phyloP scores from a whole-genome alignment of 2,113 vertebrate species.

The Barbus barbus region DNA sequence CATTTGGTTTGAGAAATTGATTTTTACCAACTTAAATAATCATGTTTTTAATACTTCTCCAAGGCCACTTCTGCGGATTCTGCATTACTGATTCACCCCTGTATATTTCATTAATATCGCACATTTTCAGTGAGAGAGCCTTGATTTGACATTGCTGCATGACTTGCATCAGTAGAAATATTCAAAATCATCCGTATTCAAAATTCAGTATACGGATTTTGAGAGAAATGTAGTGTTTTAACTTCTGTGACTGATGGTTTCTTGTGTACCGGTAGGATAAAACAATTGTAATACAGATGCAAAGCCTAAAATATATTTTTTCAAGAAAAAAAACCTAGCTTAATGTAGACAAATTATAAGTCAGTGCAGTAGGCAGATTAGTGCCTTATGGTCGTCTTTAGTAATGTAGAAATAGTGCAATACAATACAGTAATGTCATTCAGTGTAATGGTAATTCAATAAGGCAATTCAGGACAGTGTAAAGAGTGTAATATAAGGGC shows the following conservation, averaged over 20 bases:
- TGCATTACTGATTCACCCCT: not conserved
- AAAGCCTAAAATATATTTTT: not conserved
- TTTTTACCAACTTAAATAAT: slow-evolving; percentile 4
- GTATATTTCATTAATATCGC: not conserved
- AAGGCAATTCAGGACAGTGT: not conserved
- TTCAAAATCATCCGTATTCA: not conserved
- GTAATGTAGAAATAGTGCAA: not conserved
- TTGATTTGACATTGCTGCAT: slow-evolving; percentile 8
- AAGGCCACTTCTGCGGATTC: not conserved
- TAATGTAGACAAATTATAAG: slow-evolving; percentile 15
- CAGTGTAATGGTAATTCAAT: slow-evolving; percentile 9
- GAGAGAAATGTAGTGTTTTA: not conserved
- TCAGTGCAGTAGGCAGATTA: not conserved
- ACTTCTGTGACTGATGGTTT: slow-evolving; percentile 12
- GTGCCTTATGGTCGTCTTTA: not conserved
- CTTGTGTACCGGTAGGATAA: not conserved
- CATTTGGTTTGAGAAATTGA: slow-evolving; percentile 5
- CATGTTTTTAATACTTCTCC: slow-evolving; percentile 11
- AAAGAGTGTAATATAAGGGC: slow-evolving; percentile 7
- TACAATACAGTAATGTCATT: not conserved
- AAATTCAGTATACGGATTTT: not conserved
- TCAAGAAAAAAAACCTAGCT: not conserved
- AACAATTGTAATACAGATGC: not conserved
- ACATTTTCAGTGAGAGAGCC: not conserved
- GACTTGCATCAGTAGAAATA: not conserved